A percentile compares a stretch with the other conserved stretches of the same genome.
phyloP scores from a whole-genome alignment of 2,113 vertebrate species.

The Halcyon senegalensis region DNA sequence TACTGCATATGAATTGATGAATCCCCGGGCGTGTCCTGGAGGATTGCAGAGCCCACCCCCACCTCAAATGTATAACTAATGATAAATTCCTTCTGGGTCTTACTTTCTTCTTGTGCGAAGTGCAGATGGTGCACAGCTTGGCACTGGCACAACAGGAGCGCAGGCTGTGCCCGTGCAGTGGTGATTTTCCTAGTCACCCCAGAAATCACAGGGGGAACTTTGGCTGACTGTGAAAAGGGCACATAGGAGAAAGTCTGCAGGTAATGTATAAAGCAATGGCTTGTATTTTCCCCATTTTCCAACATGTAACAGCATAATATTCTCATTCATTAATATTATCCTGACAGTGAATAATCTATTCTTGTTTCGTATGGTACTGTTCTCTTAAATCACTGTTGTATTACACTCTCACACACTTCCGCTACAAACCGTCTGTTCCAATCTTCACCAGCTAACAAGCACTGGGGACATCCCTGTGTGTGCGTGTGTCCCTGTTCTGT shows the following conservation, averaged over 20 bases:
- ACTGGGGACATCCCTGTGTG: rapidly evolving
- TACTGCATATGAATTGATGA: neutral
- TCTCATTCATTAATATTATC: neutral
- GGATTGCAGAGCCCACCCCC: neutral
- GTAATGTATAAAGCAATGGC: neutral
- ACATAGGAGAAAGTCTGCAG: neutral
- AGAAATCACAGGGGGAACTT: neutral
- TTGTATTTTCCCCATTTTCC: neutral
- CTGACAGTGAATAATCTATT: neutral
- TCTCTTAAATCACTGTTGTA: neutral
- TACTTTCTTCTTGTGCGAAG: neutral
- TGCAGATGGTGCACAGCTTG: neutral
- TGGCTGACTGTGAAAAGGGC: neutral
- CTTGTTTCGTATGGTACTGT: neutral
- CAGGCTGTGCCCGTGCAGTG: neutral
- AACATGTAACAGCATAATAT: neutral
- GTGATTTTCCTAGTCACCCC: neutral
- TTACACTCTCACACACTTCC: neutral
- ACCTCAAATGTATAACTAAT: neutral
- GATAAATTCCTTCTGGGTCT: neutral
- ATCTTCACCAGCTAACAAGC: neutral
- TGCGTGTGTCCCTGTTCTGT: neutral
- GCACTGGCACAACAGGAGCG: neutral
- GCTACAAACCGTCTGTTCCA: neutral
- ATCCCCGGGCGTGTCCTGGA: neutral